These are phyloP conservation scores for Coregonus sp. DNA, from an alignment of 2,797 vertebrate genomes.

Conservation along the genomic window DNA sequence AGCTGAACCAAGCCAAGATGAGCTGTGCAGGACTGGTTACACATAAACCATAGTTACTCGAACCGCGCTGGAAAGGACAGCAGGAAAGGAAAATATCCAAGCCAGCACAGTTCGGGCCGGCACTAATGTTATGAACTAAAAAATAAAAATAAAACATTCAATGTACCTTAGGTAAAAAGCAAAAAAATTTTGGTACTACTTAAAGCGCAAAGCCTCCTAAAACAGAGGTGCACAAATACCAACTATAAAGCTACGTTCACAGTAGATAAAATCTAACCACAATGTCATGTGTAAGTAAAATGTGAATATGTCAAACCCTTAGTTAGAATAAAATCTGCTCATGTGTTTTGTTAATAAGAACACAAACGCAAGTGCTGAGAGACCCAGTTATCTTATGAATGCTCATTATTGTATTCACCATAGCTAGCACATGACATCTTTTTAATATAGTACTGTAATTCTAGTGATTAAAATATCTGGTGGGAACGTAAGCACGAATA, in stretches of 20 bases:
- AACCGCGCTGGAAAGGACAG: not conserved
- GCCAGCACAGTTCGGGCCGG: not conserved
- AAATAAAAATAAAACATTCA: constrained; percentile 15
- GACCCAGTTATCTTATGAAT: not conserved
- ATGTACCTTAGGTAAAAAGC: constrained; percentile 7
- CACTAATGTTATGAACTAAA: constrained; percentile 7
- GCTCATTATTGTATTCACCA: not conserved
- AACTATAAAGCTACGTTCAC: constrained; percentile 30
- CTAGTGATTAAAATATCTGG: not conserved
- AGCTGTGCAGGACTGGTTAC: not conserved
- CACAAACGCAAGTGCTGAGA: not conserved
- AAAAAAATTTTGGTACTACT: constrained; percentile 30
- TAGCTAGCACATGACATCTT: not conserved
- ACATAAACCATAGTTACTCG: not conserved
- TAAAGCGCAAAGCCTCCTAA: constrained; percentile 60
- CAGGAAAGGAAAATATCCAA: not conserved
- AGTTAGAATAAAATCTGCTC: not conserved
- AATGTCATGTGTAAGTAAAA: constrained; percentile 11
- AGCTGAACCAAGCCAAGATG: not conserved
- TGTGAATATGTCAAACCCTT: not conserved
- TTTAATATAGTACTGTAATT: not conserved
- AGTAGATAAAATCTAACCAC: constrained; percentile 27
- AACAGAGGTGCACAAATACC: constrained; percentile 57
- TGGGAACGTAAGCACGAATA: not conserved
- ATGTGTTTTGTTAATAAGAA: not conserved